Evolutionary conservation across 2,113 vertebrate species (phyloP).

Genomic region (Stictonetta naevosa): DNA sequence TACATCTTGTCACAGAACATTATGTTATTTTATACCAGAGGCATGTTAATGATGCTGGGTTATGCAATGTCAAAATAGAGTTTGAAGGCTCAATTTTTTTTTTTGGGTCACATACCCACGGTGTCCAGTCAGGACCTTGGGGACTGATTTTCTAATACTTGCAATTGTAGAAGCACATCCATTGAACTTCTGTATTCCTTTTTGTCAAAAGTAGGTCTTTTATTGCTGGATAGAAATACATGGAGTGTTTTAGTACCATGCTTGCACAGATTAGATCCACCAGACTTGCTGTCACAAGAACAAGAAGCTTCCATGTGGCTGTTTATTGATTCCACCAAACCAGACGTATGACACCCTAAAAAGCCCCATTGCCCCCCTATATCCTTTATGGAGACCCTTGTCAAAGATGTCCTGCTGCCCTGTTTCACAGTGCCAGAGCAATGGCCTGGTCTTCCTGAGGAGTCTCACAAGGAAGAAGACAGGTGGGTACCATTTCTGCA

Average conservation of each 20-base stretch:
- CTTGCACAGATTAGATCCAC: neutral
- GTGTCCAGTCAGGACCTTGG: neutral
- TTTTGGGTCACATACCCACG: neutral
- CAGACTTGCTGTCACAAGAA: neutral
- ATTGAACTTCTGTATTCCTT: neutral
- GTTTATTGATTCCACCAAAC: neutral
- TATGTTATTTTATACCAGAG: constrained; percentile 6
- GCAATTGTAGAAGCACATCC: neutral
- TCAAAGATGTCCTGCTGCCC: neutral
- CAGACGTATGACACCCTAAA: neutral
- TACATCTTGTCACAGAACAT: constrained; percentile 45
- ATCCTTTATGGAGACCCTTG: neutral
- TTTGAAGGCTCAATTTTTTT: neutral
- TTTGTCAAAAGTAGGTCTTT: neutral
- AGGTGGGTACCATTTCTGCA: neutral
- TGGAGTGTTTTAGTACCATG: neutral
- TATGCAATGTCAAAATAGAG: neutral
- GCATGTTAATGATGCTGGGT: neutral
- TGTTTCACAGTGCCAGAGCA: fast-evolving
- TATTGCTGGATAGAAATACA: neutral
- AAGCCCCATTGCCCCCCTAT: neutral
- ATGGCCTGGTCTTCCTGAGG: neutral
- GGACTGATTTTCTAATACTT: neutral
- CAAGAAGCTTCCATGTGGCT: neutral
- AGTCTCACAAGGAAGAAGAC: neutral